phyloP scores from a whole-genome alignment of 2,797 vertebrate genomes.

The Pseudochirops cupreus region DNA sequence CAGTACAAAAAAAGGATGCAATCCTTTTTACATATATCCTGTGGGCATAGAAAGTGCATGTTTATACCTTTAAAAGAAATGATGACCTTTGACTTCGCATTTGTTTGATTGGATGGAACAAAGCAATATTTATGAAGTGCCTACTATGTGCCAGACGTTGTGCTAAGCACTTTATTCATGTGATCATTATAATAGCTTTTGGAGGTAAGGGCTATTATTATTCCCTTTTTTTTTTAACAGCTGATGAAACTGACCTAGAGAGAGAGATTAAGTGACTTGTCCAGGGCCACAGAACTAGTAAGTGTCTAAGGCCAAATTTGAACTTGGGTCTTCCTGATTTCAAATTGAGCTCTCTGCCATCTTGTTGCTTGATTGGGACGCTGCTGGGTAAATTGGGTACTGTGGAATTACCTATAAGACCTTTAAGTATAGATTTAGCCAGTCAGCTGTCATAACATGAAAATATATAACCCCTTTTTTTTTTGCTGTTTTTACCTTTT shows the following conservation, averaged over 20 bases:
- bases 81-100: background rate
- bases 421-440: background rate
- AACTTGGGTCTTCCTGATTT: background rate
- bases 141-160: background rate
- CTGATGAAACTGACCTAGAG: background rate
- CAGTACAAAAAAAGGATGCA: background rate
- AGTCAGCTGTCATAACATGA: background rate
- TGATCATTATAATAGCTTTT: background rate
- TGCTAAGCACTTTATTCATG: background rate
- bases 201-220: background rate
- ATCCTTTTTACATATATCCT: background rate
- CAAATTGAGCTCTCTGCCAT: background rate
- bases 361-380: background rate
- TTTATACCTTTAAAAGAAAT: background rate
- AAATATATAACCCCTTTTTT: background rate
- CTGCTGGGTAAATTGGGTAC: background rate
- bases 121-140: background rate
- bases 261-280: background rate
- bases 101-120: background rate
- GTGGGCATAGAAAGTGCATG: background rate
- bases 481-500: constrained; percentile 6
- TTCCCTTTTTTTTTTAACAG: background rate
- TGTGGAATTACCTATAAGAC: background rate
- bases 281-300: background rate
- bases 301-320: background rate